phyloP scores from a whole-genome alignment of 2,797 vertebrate species.

The Uromys caudimaculatus region DNA sequence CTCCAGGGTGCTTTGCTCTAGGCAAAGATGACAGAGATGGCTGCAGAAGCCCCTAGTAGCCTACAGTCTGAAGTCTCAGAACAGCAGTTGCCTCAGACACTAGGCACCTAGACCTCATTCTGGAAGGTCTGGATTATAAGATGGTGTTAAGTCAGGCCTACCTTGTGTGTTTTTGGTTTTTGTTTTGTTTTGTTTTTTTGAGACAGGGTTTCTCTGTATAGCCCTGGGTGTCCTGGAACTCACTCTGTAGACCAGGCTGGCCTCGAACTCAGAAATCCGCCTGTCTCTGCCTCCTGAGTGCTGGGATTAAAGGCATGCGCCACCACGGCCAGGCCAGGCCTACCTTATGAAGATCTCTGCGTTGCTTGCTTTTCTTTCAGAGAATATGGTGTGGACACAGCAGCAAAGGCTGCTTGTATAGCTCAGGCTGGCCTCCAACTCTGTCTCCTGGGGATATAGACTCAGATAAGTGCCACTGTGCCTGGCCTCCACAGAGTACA shows the following conservation, averaged over 20 bases:
- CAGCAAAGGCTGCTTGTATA: not conserved
- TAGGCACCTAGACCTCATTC: not conserved
- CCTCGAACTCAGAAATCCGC: too few species aligned
- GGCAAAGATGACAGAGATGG: not conserved
- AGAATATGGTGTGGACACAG: not conserved
- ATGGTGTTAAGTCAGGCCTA: not conserved
- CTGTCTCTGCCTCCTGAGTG: too few species aligned
- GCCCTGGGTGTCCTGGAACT: too few species aligned
- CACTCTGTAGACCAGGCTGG: too few species aligned
- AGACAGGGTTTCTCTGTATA: too few species aligned
- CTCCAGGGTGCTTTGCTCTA: not conserved
- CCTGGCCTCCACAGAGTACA: not conserved
- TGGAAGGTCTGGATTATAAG: constrained; percentile 7
- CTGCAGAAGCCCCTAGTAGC: not conserved
- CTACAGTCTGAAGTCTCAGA: not conserved
- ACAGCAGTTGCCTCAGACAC: not conserved
- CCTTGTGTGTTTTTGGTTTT: too few species aligned
- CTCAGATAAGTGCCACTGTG: not conserved
- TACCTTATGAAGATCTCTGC: not conserved
- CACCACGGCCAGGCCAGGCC: too few species aligned
- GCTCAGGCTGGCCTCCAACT: not conserved
- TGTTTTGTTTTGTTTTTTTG: too few species aligned
- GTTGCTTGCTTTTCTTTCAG: not conserved
- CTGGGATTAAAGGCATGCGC: too few species aligned
- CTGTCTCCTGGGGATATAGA: not conserved